Conservation (phyloP, 2,888 invertebrate genomes). For the Ophioninae sp. region DNA sequence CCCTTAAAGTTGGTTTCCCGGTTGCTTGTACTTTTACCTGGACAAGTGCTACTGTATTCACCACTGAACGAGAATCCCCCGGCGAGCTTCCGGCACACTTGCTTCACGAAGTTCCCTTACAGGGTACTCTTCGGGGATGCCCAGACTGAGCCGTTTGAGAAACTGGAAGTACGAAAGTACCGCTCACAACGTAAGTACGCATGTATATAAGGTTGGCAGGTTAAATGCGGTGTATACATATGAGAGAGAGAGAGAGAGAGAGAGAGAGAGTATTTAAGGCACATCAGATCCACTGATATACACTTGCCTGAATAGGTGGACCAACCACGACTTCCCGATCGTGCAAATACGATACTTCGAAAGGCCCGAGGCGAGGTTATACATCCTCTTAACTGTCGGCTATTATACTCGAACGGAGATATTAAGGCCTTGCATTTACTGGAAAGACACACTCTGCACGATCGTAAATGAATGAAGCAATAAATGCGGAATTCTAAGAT, state of each 20-base stretch:
- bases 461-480: conserved; percentile 42
- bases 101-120: conserved; percentile 39
- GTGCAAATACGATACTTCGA: conserved; percentile 20
- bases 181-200: conserved; percentile 6
- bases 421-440: conserved; percentile 40
- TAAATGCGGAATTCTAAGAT: not conserved
- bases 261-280: conserved; percentile 39
- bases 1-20: conserved; percentile 7
- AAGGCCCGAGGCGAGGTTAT: conserved; percentile 39
- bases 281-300: conserved; percentile 20
- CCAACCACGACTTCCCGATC: conserved; percentile 11
- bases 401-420: conserved; percentile 20
- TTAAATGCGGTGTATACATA: conserved; percentile 23
- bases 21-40: conserved; percentile 23
- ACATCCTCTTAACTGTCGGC: conserved; percentile 17
- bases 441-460: not conserved
- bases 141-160: conserved; percentile 11
- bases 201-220: not conserved
- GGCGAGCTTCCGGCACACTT: conserved; percentile 49
- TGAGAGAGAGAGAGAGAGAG: conserved; percentile 6
- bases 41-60: conserved; percentile 25
- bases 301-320: conserved; percentile 1
- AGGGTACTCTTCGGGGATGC: conserved; percentile 9
- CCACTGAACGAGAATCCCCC: conserved; percentile 45
- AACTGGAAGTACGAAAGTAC: conserved; percentile 17